Evolutionary conservation across 2,797 vertebrate genomes (phyloP), one percentile per base, ranked within the genome.

Genomic region (Phylloscopus collybita): DNA sequence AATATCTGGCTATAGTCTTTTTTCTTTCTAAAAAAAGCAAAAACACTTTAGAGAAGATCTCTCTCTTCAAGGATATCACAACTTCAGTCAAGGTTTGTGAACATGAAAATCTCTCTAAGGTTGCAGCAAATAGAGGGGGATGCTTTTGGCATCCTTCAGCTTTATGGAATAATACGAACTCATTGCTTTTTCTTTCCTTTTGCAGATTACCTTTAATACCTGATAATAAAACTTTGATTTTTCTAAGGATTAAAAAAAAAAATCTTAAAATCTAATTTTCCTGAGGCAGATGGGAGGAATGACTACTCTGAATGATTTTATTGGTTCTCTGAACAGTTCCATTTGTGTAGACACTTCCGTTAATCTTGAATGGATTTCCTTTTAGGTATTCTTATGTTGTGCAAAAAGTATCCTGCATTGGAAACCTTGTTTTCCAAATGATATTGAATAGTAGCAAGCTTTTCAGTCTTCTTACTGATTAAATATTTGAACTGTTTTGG

Each of bases 361-460:
- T 97, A 94, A 96, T 96, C 66, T 88, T 88, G 95, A 97, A 96
- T 16, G 92, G 96, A 96, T 97, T 97, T 97, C 91, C 84, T 90
- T 97, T 97, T 98, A 97, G 95, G 93, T 96, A 95, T 95, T 96
- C 86, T 94, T 86, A 94, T 93, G 93, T 84, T 26, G 27, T 78
- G 61, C 94, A 96, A 96, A 97, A 97, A 96, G 92, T 18, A 93
- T 91, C 66, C 80, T 95, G 81, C 89, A 85, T 69, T 96, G 94
- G 92, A 90, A 94, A 84, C 20, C 29, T 87, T 96, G 84, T 95
- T 97, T 97, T 97, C 95, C 95, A 97, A 86, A 90, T 84, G 44
- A 42, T 92, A 73, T 88, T 97, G 94, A 92, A 73, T 93, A 94
- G 79, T 89, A 78, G 65, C 95, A 82, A 96, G 79, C 45, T 95